Evolutionary conservation across 1,140 invertebrate species (phyloP).

Genomic region (Bombus polaris): DNA sequence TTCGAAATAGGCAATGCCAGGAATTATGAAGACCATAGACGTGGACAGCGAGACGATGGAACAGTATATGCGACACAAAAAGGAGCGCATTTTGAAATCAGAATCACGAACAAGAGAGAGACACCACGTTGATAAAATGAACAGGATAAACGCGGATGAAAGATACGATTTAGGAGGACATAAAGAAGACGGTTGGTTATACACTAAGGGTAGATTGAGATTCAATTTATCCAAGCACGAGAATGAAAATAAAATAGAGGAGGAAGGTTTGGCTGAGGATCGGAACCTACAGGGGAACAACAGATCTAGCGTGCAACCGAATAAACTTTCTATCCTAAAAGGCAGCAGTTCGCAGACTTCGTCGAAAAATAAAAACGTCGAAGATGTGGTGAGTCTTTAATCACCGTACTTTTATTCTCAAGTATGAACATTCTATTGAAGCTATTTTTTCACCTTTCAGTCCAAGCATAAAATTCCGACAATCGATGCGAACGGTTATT

Average conservation of each 20-base stretch:
- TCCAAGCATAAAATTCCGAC: neutral
- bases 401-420: neutral
- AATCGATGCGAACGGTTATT: neutral
- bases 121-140: neutral
- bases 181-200: neutral
- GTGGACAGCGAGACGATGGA: neutral
- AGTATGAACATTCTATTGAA: no score
- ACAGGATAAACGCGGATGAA: neutral
- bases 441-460: neutral
- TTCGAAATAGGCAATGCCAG: neutral
- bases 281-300: neutral
- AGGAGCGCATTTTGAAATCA: neutral
- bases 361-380: neutral
- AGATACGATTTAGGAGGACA: conserved; percentile 1
- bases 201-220: neutral
- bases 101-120: neutral
- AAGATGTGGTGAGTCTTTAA: neutral
- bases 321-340: neutral
- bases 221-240: neutral
- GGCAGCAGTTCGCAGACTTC: neutral
- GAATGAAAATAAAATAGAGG: neutral
- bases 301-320: neutral
- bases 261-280: neutral
- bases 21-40: neutral
- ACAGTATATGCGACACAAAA: conserved; percentile 16